Conservation (phyloP, 2,113 vertebrate species). For the Myocastor coypus region DNA sequence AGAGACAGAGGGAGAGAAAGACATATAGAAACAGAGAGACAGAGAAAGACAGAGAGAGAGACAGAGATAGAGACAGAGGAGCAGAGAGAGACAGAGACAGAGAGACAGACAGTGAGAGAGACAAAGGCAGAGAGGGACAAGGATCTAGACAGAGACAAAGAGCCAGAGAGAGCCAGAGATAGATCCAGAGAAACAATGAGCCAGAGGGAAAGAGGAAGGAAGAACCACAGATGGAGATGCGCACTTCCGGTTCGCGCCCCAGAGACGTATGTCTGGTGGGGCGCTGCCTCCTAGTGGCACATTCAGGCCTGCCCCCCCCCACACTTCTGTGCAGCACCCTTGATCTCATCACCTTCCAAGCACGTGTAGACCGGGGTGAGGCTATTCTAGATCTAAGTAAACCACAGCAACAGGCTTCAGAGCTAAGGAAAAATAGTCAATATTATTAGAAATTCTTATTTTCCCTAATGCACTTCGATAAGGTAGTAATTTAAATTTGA, state of each 20-base stretch:
- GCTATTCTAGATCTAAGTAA: neutral
- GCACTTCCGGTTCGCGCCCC: too few relatives aligned
- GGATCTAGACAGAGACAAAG: neutral
- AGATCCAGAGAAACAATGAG: neutral
- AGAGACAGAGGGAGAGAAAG: neutral
- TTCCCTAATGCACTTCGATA: slow-evolving; percentile 17
- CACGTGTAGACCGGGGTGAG: neutral
- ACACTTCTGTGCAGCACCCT: neutral
- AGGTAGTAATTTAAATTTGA: slow-evolving; percentile 22
- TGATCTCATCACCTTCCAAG: neutral
- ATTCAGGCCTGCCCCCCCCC: neutral
- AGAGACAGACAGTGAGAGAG: neutral
- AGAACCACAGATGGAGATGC: neutral
- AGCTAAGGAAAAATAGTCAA: slow-evolving; percentile 27
- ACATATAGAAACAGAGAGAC: too few relatives aligned
- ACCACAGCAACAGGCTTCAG: neutral
- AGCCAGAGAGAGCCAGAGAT: neutral
- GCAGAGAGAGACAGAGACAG: neutral
- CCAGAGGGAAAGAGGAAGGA: too few relatives aligned
- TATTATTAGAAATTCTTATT: slow-evolving; percentile 41
- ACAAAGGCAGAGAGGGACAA: neutral
- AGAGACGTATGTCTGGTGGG: neutral
- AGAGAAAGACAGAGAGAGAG: neutral
- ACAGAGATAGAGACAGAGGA: neutral
- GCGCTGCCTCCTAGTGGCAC: neutral